Conservation (phyloP, 1,140 invertebrate species). For the Adoxophyes honmai region DNA sequence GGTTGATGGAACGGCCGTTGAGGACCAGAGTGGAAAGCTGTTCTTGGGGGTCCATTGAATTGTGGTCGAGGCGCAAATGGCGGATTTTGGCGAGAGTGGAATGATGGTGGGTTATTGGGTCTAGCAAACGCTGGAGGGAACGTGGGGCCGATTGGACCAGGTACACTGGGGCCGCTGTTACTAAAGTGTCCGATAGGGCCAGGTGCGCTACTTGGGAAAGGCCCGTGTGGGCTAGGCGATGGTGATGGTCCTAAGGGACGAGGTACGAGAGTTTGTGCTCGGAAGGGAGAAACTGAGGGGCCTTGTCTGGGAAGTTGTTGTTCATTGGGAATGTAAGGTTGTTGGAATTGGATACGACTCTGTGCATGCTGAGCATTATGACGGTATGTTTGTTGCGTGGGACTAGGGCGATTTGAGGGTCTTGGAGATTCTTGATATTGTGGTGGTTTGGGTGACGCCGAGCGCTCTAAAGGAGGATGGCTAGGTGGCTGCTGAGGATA, state of each 20-base stretch:
- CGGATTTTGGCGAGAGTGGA: slow-evolving; percentile 47
- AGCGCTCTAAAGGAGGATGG: slow-evolving; percentile 46
- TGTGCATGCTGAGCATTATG: slow-evolving; percentile 48
- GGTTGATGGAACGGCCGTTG: slow-evolving; percentile 67
- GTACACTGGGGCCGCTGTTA: slow-evolving; percentile 44
- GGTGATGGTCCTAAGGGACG: slow-evolving; percentile 57
- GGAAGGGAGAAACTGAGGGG: slow-evolving; percentile 56
- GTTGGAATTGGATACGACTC: slow-evolving; percentile 72
- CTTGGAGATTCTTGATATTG: slow-evolving; percentile 52
- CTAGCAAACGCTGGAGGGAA: slow-evolving; percentile 45
- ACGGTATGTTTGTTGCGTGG: slow-evolving; percentile 42
- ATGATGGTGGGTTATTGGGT: slow-evolving; percentile 44
- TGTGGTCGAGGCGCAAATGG: slow-evolving; percentile 50
- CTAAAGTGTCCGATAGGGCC: slow-evolving; percentile 40
- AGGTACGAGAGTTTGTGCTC: slow-evolving; percentile 50
- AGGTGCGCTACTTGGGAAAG: slow-evolving; percentile 48
- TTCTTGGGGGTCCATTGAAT: slow-evolving; percentile 52
- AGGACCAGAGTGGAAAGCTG: slow-evolving; percentile 59
- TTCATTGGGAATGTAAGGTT: slow-evolving; percentile 55
- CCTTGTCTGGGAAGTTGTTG: slow-evolving; percentile 68
- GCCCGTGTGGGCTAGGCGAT: slow-evolving; percentile 36
- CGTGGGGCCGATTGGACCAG: slow-evolving; percentile 44
- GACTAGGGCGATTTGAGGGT: slow-evolving; percentile 37
- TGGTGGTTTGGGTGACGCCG: slow-evolving; percentile 43
- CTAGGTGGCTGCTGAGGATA: slow-evolving; percentile 67